Conservation (phyloP, 2,113 vertebrate species). For the Chloropsis cyanopogon region DNA sequence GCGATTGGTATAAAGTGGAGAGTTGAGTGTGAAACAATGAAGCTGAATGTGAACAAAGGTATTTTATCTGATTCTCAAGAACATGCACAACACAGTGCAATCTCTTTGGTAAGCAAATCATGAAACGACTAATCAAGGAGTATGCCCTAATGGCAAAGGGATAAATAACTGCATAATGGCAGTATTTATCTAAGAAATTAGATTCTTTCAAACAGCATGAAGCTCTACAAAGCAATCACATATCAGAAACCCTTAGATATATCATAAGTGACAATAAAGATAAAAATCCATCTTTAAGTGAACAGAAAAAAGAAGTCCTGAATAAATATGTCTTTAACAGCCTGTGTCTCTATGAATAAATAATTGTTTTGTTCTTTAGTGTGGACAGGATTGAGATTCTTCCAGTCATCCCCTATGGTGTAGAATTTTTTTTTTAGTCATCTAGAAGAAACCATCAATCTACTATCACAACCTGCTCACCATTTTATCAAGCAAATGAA, state of each 20-base stretch:
- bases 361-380: neutral
- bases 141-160: neutral
- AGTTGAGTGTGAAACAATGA: neutral
- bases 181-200: neutral
- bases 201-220: neutral
- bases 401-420: neutral
- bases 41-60: neutral
- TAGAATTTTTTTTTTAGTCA: neutral
- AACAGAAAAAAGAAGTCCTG: neutral
- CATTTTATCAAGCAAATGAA: slow-evolving; percentile 41
- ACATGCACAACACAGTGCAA: neutral
- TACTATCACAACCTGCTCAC: slow-evolving; percentile 28
- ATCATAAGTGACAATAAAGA: neutral
- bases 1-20: neutral
- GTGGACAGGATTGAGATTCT: neutral
- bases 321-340: neutral
- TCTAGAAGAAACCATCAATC: neutral
- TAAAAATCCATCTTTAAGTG: neutral
- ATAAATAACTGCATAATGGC: neutral
- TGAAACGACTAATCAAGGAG: neutral
- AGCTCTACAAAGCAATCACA: neutral
- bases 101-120: neutral
- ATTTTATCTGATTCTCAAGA: slow-evolving; percentile 15
- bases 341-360: neutral
- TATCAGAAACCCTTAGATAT: neutral